Evolutionary conservation across 2,888 invertebrate genomes (phyloP).

Genomic region (Parthenolecanium corni): DNA sequence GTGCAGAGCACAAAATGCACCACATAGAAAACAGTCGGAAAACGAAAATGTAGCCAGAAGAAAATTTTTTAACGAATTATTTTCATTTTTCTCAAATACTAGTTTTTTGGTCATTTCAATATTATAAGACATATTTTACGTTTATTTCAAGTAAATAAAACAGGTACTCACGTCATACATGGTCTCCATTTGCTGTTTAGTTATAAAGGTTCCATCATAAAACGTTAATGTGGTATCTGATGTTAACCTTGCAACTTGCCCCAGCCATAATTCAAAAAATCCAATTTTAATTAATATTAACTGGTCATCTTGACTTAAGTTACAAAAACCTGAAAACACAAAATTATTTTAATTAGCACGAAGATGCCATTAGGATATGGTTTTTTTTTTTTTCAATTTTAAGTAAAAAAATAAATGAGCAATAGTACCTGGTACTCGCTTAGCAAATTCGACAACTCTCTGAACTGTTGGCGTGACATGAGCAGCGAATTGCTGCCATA

Average conservation of each 20-base stretch:
- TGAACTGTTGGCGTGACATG: slow-evolving; percentile 83
- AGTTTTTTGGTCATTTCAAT: too few relatives aligned
- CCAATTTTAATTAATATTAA: slow-evolving; percentile 90
- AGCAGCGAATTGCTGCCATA: slow-evolving; percentile 80
- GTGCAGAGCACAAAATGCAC: too few relatives aligned
- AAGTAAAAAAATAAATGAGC: background rate
- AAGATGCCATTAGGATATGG: too few relatives aligned
- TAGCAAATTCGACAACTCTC: slow-evolving; percentile 91
- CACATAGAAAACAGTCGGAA: background rate
- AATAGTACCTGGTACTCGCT: slow-evolving; percentile 64
- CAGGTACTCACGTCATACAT: slow-evolving; percentile 76
- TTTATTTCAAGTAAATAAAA: too few relatives aligned
- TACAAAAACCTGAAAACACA: slow-evolving; percentile 55
- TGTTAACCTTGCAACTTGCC: slow-evolving; percentile 70
- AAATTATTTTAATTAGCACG: background rate
- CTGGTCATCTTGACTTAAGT: slow-evolving; percentile 89
- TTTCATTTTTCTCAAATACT: background rate
- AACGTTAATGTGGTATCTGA: slow-evolving; percentile 68
- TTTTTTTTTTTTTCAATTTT: too few relatives aligned
- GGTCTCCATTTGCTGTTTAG: slow-evolving; percentile 67
- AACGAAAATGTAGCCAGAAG: background rate
- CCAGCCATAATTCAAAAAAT: slow-evolving; percentile 93
- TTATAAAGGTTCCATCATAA: slow-evolving; percentile 77
- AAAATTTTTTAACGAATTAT: background rate
- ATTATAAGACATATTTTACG: too few relatives aligned